phyloP scores from a whole-genome alignment of 2,888 invertebrate genomes.

The Clanis bilineata region DNA sequence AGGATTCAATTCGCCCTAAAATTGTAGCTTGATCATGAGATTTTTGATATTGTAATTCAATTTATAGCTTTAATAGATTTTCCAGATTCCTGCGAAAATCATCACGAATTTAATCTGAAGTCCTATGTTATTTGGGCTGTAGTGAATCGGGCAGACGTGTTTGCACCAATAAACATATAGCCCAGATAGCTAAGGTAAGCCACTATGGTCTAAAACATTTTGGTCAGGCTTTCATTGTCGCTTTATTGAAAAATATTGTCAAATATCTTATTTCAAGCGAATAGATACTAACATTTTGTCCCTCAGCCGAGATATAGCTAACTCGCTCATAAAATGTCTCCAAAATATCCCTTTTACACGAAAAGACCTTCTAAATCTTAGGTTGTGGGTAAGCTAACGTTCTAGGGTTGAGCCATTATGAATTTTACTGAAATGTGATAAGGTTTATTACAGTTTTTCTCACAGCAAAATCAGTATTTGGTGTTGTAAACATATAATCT shows the following conservation, averaged over 20 bases:
- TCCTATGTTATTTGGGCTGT: not conserved
- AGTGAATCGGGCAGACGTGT: not conserved
- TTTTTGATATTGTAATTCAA: not conserved
- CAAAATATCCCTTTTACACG: constrained; percentile 44
- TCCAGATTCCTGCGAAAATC: not conserved
- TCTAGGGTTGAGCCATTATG: constrained; percentile 15
- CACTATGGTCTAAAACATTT: not conserved
- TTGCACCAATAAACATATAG: not conserved
- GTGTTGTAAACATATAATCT: constrained; percentile 22
- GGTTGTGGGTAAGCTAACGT: not conserved
- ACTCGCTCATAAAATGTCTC: constrained; percentile 48
- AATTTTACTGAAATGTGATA: not conserved
- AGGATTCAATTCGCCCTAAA: too few species aligned
- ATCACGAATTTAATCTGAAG: not conserved
- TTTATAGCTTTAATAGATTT: not conserved
- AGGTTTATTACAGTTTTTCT: not conserved
- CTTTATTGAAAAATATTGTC: constrained; percentile 20
- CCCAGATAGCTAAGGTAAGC: not conserved
- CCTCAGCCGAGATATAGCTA: constrained; percentile 39
- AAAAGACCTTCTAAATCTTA: constrained; percentile 25
- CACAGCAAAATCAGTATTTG: not conserved
- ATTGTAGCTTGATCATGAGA: too few species aligned
- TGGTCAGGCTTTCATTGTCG: constrained; percentile 12
- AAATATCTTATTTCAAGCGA: constrained; percentile 21
- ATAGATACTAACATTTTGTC: constrained; percentile 22